Conservation (phyloP, 2,113 vertebrate genomes). For the Colinus virginianus region DNA sequence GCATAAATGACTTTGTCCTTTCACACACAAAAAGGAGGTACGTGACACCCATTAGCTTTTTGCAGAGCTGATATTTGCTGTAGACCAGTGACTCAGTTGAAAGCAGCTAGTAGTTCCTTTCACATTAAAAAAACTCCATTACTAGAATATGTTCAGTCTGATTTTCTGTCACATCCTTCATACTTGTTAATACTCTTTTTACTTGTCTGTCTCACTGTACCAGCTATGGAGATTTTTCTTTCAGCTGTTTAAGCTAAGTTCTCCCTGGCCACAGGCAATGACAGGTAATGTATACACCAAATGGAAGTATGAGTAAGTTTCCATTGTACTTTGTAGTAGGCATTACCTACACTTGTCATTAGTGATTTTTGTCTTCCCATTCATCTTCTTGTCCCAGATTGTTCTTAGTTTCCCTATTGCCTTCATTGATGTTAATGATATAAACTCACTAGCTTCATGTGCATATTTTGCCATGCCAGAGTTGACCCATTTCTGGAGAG, state of each 20-base stretch:
- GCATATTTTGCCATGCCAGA: not conserved
- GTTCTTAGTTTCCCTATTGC: not conserved
- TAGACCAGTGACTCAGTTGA: constrained; percentile 14
- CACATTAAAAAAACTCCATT: constrained; percentile 13
- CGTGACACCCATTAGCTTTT: constrained; percentile 2
- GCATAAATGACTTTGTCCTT: constrained; percentile 46
- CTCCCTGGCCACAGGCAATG: not conserved
- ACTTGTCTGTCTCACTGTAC: not conserved
- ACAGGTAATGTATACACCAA: not conserved
- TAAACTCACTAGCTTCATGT: not conserved
- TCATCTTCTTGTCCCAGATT: not conserved
- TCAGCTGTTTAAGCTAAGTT: not conserved
- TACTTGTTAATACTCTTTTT: constrained; percentile 20
- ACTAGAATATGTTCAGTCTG: not conserved
- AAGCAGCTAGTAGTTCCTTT: constrained; percentile 32
- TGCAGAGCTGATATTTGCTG: constrained; percentile 37
- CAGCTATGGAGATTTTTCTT: not conserved
- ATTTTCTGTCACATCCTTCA: constrained; percentile 26
- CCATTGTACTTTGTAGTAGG: not conserved
- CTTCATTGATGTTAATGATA: not conserved
- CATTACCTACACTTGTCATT: not conserved
- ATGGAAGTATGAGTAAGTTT: not conserved
- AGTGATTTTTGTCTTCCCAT: constrained; percentile 1
- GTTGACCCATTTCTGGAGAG: not conserved
- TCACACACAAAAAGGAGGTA: constrained; percentile 21